A percentile compares a stretch with the other conserved stretches of the same genome.
phyloP scores from a whole-genome alignment of 1,140 invertebrate genomes.

The Pseudomyrmex gracilis region DNA sequence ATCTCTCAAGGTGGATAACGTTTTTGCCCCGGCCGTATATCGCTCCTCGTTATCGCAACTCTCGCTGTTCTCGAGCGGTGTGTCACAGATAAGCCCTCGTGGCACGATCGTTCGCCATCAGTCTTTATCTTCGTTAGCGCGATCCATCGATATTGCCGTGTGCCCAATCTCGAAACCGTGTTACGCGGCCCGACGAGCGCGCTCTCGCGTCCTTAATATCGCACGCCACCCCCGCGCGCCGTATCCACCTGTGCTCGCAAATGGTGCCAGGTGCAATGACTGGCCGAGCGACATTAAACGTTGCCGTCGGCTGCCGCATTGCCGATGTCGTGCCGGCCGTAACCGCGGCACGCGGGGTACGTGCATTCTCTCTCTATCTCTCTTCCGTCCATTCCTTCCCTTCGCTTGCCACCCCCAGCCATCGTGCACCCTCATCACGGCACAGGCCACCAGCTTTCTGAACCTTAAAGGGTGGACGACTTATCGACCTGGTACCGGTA shows the following conservation, averaged over 20 bases:
- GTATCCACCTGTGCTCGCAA: constrained; percentile 38
- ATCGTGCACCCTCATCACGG: constrained; percentile 60
- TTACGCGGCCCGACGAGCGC: constrained; percentile 39
- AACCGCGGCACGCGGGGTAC: constrained; percentile 72
- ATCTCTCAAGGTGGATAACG: background rate
- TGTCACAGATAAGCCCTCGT: constrained; percentile 31
- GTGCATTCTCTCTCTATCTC: constrained; percentile 36
- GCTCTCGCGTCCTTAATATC: constrained; percentile 36
- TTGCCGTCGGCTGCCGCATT: constrained; percentile 77
- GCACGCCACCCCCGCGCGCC: background rate
- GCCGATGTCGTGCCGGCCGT: constrained; percentile 80
- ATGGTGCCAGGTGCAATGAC: constrained; percentile 71
- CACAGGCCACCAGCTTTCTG: constrained; percentile 68
- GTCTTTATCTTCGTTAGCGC: constrained; percentile 41
- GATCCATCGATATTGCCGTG: constrained; percentile 48
- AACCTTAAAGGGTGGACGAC: constrained; percentile 71
- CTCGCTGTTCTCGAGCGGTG: constrained; percentile 3
- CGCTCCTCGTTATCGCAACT: constrained; percentile 26
- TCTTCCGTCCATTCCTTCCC: background rate
- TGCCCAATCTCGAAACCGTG: constrained; percentile 59
- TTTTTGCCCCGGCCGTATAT: background rate
- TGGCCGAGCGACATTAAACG: constrained; percentile 67
- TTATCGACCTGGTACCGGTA: constrained; percentile 74
- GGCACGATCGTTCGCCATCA: constrained; percentile 42
- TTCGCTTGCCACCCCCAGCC: constrained; percentile 1